These are phyloP conservation scores for Plagiodera versicolora DNA, from an alignment of 2,888 invertebrate species.

Conservation along the genomic window DNA sequence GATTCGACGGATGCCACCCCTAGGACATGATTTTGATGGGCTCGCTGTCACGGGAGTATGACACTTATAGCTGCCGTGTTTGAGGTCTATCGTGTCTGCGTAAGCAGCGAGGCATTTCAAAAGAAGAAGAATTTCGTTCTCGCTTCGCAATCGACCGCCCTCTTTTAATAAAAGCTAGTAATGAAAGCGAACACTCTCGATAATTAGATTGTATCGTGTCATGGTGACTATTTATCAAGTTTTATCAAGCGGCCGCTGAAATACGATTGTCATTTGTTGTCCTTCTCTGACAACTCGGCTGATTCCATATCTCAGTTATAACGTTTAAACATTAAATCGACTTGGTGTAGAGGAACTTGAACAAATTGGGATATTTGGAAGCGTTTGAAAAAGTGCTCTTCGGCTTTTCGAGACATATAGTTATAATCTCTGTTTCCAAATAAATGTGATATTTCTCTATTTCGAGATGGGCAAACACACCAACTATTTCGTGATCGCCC, in stretches of 20 bases:
- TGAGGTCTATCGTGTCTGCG: neutral
- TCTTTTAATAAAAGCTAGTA: slow-evolving; percentile 51
- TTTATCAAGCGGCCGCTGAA: neutral
- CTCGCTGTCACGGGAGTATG: neutral
- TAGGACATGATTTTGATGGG: slow-evolving; percentile 3
- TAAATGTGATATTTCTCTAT: no score
- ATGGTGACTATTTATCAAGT: slow-evolving; percentile 15
- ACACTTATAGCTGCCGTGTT: neutral
- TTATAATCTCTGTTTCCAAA: no score
- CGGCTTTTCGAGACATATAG: no score
- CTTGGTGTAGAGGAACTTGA: no score
- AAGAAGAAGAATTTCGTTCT: slow-evolving; percentile 4
- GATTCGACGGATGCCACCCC: slow-evolving; percentile 10
- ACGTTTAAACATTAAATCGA: no score
- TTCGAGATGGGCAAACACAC: no score
- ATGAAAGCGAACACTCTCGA: slow-evolving; percentile 50
- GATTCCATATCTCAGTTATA: no score
- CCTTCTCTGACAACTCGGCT: no score
- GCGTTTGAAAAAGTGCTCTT: no score
- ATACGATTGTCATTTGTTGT: neutral
- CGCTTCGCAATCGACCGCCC: slow-evolving; percentile 42
- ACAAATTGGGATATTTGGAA: no score
- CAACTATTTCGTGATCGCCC: no score
- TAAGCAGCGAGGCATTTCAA: neutral
- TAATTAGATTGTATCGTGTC: slow-evolving; percentile 48